Base-by-base conservation (phyloP, 92 coral and sea anemone genomes). In the Siderastrea radians region DNA sequence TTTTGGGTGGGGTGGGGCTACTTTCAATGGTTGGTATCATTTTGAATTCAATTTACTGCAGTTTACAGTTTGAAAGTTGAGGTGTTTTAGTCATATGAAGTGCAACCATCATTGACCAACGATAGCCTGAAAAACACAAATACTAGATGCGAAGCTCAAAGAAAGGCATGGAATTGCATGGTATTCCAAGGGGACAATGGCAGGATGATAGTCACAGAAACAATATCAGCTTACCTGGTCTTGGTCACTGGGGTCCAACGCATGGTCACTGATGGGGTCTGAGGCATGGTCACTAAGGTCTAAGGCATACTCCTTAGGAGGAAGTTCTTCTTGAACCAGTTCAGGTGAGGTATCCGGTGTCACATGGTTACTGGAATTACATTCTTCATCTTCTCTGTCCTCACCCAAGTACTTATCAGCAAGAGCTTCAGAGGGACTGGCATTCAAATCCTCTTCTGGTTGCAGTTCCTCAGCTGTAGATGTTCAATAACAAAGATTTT, bases 401-500 rank as follows among this genome's bases (percentile, higher is more conserved):
- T 51, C 87, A 16, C 14, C 1, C 16, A 72, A 48, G 46, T 71
- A 58, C 26, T 57, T 46, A 60, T 57, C 49, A 55, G 13, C 49
- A 17, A 73, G 87, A 73, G 63, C 79, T 43, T 61, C 38, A 17
- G 5, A 1, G 38, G 52, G 43, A 17, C 7, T 82, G n/a, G 58
- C 59, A 82, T 82, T 77, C 55, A 81, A 50, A 70, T 68, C 77
- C 55, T 26, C 52, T 57, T 81, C 67, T 44, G 55, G 3, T 68
- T 45, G 75, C 16, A 44, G 15, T 47, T 68, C 77, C 1, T 68
- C 76, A 69, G 7, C 86, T 79, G 73, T 63, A 13, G 74, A 79
- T 50, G 13, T 26, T 64, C 38, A 26, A 26, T 26, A 26, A 26
- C 38, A 26, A 26, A 26, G 38, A 26, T 26, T 26, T 26, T 26